Evolutionary conservation across 2,888 invertebrate species (phyloP).

Genomic region (Nephrotoma appendiculata): DNA sequence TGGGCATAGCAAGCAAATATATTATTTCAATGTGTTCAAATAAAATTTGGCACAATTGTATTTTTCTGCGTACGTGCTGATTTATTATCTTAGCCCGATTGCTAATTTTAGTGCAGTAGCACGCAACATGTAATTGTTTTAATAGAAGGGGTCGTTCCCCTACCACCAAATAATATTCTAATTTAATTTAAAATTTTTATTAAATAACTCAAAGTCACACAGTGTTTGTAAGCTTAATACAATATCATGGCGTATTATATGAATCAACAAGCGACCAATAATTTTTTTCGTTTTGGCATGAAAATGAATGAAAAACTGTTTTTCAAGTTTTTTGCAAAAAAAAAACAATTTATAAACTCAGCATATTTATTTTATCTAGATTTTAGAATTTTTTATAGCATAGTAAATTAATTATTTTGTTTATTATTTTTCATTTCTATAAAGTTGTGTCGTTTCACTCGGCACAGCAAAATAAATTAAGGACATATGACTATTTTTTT

Average conservation of each 20-base stretch:
- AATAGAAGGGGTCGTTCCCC: not conserved
- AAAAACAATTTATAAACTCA: not conserved
- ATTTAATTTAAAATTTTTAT: not conserved
- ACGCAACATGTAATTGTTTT: not conserved
- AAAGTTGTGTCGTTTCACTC: not conserved
- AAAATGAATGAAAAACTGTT: not conserved
- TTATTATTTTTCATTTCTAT: not conserved
- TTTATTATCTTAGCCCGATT: not conserved
- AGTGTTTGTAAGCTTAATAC: not conserved
- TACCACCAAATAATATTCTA: too few relatives aligned
- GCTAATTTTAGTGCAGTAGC: not conserved
- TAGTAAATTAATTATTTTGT: not conserved
- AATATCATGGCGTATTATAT: not conserved
- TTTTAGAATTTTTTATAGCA: not conserved
- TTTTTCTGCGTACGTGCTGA: not conserved
- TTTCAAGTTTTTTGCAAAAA: not conserved
- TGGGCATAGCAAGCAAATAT: not conserved
- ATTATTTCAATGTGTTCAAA: not conserved
- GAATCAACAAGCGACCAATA: not conserved
- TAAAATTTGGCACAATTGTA: not conserved
- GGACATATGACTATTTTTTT: too few relatives aligned
- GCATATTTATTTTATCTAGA: not conserved
- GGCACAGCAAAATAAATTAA: not conserved
- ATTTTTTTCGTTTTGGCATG: not conserved
- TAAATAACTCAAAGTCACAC: not conserved